phyloP scores from a whole-genome alignment of 2,888 invertebrate genomes.

The Stramonita haemastoma region DNA sequence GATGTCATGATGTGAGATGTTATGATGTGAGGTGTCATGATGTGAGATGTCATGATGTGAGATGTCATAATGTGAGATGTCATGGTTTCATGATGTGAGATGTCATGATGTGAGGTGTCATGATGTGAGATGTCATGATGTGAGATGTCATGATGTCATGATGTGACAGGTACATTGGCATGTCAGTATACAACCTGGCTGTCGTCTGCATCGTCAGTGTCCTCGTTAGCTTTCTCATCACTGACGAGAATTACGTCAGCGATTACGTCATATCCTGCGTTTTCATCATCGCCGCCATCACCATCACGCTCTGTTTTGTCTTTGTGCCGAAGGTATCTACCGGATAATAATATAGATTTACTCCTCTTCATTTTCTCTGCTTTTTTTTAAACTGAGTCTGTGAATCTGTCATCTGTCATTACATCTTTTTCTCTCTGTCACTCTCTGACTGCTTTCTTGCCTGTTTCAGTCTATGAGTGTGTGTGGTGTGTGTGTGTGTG shows the following conservation, averaged over 20 bases:
- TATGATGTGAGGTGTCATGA: neutral
- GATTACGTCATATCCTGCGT: conserved; percentile 54
- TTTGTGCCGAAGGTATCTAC: conserved; percentile 64
- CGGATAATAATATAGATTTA: too few relatives aligned
- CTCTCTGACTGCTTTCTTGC: neutral
- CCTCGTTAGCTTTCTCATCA: conserved; percentile 55
- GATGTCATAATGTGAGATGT: too few relatives aligned
- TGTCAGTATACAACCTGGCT: conserved; percentile 66
- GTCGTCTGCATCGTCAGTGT: conserved; percentile 61
- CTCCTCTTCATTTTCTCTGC: too few relatives aligned
- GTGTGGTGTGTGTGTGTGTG: neutral
- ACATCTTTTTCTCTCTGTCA: neutral
- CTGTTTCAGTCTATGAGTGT: neutral
- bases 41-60: too few relatives aligned
- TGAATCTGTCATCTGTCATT: too few relatives aligned
- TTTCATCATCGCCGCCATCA: conserved; percentile 60
- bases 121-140: too few relatives aligned
- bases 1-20: too few relatives aligned
- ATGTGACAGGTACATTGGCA: conserved; percentile 59
- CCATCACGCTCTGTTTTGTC: conserved; percentile 60
- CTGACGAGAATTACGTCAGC: conserved; percentile 53
- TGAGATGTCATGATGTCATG: neutral
- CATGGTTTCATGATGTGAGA: too few relatives aligned
- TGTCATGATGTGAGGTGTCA: too few relatives aligned
- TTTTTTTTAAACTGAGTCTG: too few relatives aligned